Conservation (phyloP, 2,888 invertebrate genomes). For the Priocnemis perturbator region DNA sequence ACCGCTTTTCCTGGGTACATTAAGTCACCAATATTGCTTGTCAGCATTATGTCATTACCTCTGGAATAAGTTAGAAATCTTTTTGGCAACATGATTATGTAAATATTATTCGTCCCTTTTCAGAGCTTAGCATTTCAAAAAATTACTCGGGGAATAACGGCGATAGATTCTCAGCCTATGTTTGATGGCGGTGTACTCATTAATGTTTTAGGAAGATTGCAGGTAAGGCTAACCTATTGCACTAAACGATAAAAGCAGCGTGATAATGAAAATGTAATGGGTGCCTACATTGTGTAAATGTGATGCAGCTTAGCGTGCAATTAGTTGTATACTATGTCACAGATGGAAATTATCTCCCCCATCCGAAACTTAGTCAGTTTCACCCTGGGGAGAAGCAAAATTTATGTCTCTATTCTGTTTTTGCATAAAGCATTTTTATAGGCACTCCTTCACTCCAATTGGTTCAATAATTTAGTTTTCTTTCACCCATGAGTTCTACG, state of each 20-base stretch:
- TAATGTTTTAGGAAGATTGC: constrained; percentile 95
- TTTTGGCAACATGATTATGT: neutral
- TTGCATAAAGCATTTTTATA: constrained; percentile 25
- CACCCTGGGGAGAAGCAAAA: too few species aligned
- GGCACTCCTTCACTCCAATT: constrained; percentile 43
- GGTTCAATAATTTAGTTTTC: constrained; percentile 56
- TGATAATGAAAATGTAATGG: neutral
- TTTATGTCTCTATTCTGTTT: too few species aligned
- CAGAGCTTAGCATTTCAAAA: constrained; percentile 95
- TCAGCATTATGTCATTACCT: neutral
- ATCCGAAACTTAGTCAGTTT: too few species aligned
- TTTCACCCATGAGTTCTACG: neutral
- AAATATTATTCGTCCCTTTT: constrained; percentile 67
- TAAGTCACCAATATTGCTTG: neutral
- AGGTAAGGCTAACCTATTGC: constrained; percentile 80
- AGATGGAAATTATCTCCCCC: too few species aligned
- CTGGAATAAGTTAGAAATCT: neutral
- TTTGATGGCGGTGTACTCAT: constrained; percentile 97
- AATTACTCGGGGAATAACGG: constrained; percentile 93
- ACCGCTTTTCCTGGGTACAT: too few species aligned
- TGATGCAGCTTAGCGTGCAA: too few species aligned
- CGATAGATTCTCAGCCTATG: constrained; percentile 98
- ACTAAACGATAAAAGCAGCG: neutral
- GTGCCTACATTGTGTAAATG: too few species aligned
- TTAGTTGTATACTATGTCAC: too few species aligned